Conservation (phyloP, 2,113 vertebrate genomes). For the Solea senegalensis region DNA sequence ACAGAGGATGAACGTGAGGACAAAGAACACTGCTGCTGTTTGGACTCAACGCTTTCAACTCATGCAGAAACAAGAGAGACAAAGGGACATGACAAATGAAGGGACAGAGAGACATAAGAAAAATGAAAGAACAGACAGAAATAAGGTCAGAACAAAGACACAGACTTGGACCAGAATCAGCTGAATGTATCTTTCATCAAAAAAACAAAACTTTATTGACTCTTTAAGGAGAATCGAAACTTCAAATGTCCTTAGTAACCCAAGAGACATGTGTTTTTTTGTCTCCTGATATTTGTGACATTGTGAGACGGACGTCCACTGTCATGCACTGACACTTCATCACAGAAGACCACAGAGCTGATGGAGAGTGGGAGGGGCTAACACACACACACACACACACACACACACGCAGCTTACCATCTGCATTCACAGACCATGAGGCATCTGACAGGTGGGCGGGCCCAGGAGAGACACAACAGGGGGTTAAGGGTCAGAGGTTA, state of each 20-base stretch:
- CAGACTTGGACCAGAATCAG: too few species aligned
- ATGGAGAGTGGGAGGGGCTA: background rate
- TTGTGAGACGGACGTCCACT: too few species aligned
- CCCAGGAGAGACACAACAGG: conserved; percentile 61
- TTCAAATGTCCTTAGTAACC: too few species aligned
- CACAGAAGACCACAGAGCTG: conserved; percentile 50
- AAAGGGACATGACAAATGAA: background rate
- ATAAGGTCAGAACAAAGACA: too few species aligned
- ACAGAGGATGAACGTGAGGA: too few species aligned
- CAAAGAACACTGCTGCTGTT: conserved; percentile 36
- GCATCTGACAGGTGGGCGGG: conserved; percentile 59
- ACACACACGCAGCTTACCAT: conserved; percentile 74
- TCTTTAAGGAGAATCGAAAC: too few species aligned
- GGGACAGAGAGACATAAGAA: too few species aligned
- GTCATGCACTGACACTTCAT: conserved; percentile 57
- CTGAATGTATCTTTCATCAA: too few species aligned
- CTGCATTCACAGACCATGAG: conserved; percentile 56
- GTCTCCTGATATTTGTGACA: too few species aligned
- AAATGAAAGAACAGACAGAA: too few species aligned
- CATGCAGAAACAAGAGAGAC: conserved; percentile 12
- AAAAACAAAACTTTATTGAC: too few species aligned
- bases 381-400: background rate
- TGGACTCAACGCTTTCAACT: background rate
- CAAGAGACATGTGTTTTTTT: too few species aligned
- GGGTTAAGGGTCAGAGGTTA: conserved; percentile 52